These are phyloP conservation scores for Teinopalpus imperialis DNA, from an alignment of 2,888 invertebrate genomes.

Conservation along the genomic window DNA sequence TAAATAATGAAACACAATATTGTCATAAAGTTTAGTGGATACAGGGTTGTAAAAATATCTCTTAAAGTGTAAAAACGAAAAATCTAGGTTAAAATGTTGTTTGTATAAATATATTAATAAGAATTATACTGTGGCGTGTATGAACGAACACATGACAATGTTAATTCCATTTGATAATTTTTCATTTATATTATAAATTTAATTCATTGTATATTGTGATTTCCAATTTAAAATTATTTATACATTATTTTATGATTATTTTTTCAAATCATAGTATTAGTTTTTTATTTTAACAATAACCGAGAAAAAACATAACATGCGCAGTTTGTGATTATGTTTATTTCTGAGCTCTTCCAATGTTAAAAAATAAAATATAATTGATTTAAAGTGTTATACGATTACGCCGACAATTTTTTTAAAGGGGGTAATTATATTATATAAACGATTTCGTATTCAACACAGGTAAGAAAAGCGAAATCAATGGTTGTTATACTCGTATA, in stretches of 20 bases:
- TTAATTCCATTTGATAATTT: slow-evolving; percentile 62
- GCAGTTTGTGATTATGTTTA: slow-evolving; percentile 5
- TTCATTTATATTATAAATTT: slow-evolving; percentile 52
- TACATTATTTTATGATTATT: slow-evolving; percentile 16
- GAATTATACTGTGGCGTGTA: slow-evolving; percentile 65
- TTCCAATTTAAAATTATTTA: slow-evolving; percentile 28
- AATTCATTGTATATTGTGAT: slow-evolving; percentile 29
- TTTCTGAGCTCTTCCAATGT: slow-evolving; percentile 16
- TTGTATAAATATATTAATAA: slow-evolving; percentile 76
- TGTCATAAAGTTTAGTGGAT: slow-evolving; percentile 78
- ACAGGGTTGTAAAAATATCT: slow-evolving; percentile 82
- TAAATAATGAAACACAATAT: slow-evolving; percentile 57
- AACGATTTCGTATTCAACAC: too few species aligned
- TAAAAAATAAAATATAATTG: not conserved
- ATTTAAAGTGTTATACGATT: too few species aligned
- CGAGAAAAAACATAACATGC: not conserved
- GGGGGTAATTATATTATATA: too few species aligned
- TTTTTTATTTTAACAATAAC: slow-evolving; percentile 3
- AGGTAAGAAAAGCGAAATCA: not conserved
- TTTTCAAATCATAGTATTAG: not conserved
- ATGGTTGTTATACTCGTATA: slow-evolving; percentile 38
- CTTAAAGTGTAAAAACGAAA: slow-evolving; percentile 68
- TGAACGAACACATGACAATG: slow-evolving; percentile 60
- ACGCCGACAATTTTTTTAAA: too few species aligned
- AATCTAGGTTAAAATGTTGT: slow-evolving; percentile 73